phyloP scores from a whole-genome alignment of 2,113 vertebrate genomes.

The Capreolus pygargus region DNA sequence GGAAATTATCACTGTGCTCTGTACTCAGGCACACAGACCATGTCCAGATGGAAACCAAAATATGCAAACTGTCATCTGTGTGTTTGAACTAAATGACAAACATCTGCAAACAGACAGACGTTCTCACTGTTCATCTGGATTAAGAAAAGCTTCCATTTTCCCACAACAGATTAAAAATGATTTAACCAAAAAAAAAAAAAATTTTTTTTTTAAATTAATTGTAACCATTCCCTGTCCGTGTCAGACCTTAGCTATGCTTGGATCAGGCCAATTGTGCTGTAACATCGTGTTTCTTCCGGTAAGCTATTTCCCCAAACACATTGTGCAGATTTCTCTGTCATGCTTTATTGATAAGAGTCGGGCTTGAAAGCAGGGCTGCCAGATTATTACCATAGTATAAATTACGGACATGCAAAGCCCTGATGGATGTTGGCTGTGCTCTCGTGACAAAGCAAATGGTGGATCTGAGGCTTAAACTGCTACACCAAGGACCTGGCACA shows the following conservation, averaged over 20 bases:
- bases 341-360: conserved; percentile 48
- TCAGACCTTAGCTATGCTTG: conserved; percentile 38
- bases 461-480: not conserved
- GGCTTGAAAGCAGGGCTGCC: not conserved
- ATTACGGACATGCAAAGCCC: not conserved
- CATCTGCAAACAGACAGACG: conserved; percentile 42
- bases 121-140: conserved; percentile 45
- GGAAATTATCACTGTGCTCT: not conserved
- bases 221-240: not conserved
- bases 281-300: conserved; percentile 33
- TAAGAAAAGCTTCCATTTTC: conserved; percentile 29
- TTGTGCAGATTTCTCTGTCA: conserved; percentile 39
- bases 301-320: conserved; percentile 43
- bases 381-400: not conserved
- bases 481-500: not conserved
- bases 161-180: not conserved
- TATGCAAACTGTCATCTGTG: not conserved
- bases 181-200: not conserved
- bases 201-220: not conserved
- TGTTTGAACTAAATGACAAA: conserved; percentile 40
- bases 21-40: not conserved
- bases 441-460: not conserved
- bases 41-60: conserved; percentile 10
- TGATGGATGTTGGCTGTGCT: not conserved
- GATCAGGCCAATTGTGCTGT: conserved; percentile 28